Percentiles rank a stretch among this genome's conserved stretches.
phyloP scores from a whole-genome alignment of 2,888 invertebrate species.

The Amphipoea lucens region DNA sequence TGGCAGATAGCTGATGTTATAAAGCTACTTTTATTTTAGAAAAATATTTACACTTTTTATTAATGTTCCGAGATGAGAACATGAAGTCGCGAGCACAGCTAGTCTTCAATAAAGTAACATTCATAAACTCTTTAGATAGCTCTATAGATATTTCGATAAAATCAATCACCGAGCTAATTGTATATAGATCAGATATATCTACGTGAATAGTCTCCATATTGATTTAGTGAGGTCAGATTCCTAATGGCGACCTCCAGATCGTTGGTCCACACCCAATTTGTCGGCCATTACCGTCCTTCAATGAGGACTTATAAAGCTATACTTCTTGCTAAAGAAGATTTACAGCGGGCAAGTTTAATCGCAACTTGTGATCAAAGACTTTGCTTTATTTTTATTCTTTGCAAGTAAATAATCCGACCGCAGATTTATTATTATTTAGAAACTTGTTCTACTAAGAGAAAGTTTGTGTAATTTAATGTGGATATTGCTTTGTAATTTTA shows the following conservation, averaged over 20 bases:
- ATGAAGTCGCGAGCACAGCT: neutral
- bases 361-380: slow-evolving; percentile 42
- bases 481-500: slow-evolving; percentile 34
- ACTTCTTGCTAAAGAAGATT: slow-evolving; percentile 58
- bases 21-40: too few species aligned
- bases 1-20: too few species aligned
- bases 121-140: neutral
- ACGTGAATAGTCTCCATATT: slow-evolving; percentile 31
- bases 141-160: neutral
- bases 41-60: too few species aligned
- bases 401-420: slow-evolving; percentile 40
- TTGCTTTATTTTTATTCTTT: slow-evolving; percentile 51
- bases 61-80: neutral
- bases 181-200: slow-evolving; percentile 19
- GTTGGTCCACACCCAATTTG: slow-evolving; percentile 61
- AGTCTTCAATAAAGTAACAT: neutral
- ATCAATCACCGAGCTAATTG: slow-evolving; percentile 20
- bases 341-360: slow-evolving; percentile 45
- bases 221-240: slow-evolving; percentile 53
- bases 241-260: slow-evolving; percentile 58
- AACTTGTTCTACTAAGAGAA: slow-evolving; percentile 44
- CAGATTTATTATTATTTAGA: slow-evolving; percentile 55
- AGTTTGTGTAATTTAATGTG: slow-evolving; percentile 41
- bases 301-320: slow-evolving; percentile 58
- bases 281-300: slow-evolving; percentile 53